Base-by-base conservation (phyloP, 2,113 vertebrate species). In the Mola mola region DNA sequence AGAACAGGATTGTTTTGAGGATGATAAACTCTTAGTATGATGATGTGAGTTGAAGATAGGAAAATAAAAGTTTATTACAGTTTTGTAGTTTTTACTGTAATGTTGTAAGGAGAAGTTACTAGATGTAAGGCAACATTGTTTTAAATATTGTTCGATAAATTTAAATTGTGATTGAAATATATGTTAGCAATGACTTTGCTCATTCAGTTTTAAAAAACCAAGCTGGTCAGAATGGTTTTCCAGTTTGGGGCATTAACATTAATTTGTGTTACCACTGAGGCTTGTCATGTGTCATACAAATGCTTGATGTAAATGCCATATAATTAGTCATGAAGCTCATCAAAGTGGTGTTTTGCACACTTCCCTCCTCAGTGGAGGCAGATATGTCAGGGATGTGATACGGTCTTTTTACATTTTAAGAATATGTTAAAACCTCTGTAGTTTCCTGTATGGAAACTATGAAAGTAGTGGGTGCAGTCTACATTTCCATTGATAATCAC, bases 371-470 rank as follows among this genome's bases (percentile, higher is more conserved):
- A 21, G 65, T 28, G 52, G 41, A 64, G 48, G 43, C 50, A n/a
- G n/a, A n/a, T n/a, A n/a, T n/a, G n/a, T n/a, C n/a, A n/a, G n/a
- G n/a, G n/a, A n/a, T n/a, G n/a, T n/a, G n/a, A n/a, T n/a, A n/a
- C n/a, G n/a, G n/a, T n/a, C n/a, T n/a, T n/a, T n/a, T 58, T 48
- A 74, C 62, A 44, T 65, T 74, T 71, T 50, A 47, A 63, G 46
- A 73, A 78, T 74, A 72, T 55, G 49, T 72, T 73, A 29, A 73
- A 77, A 77, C 26, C 57, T 4, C 36, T 78, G 53, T 62, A 58
- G 71, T 83, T 88, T 86, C 74, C 78, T 71, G 49, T 75, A 75
- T 90, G 91, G 90, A 92, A 92, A 92, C 84, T 88, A 61, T 85
- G 84, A 89, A 81, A 74, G 53, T 73, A 13, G 80, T 52, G 82